Conservation (phyloP, 1,140 invertebrate genomes). For the Hyphantria cunea region DNA sequence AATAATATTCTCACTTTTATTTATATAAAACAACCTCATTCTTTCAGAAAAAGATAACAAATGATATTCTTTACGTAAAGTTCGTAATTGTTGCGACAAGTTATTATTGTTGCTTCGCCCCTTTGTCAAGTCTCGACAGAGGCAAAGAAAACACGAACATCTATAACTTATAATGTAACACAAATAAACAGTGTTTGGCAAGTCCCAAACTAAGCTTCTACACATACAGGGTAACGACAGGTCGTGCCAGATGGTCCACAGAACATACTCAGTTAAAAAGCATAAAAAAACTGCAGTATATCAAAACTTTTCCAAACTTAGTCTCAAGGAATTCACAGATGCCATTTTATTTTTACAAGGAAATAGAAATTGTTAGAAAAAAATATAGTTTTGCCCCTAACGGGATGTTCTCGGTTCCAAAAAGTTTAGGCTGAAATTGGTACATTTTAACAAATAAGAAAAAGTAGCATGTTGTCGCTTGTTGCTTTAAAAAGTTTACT, state of each 20-base stretch:
- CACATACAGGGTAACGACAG: constrained; percentile 3
- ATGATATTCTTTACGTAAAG: too few species aligned
- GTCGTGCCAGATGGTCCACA: constrained; percentile 8
- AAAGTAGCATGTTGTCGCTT: not conserved
- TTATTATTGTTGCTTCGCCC: too few species aligned
- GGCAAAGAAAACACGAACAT: too few species aligned
- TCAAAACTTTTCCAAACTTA: constrained; percentile 19
- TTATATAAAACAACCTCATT: too few species aligned
- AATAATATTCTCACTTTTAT: too few species aligned
- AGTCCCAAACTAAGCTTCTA: not conserved
- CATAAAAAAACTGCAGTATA: constrained; percentile 26
- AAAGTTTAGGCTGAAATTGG: not conserved
- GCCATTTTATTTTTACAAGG: constrained; percentile 16
- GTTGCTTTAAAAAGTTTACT: not conserved
- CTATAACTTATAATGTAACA: too few species aligned
- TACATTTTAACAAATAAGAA: not conserved
- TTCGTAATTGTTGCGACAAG: too few species aligned
- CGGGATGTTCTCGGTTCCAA: not conserved
- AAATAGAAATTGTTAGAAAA: constrained; percentile 14
- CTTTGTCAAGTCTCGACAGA: too few species aligned
- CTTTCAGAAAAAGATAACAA: too few species aligned
- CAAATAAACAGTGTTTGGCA: too few species aligned
- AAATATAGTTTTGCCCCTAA: not conserved
- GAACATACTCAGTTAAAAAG: constrained; percentile 10
- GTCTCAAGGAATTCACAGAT: constrained; percentile 17